phyloP scores from a whole-genome alignment of 1,140 invertebrate genomes.

The Colletes latitarsis region DNA sequence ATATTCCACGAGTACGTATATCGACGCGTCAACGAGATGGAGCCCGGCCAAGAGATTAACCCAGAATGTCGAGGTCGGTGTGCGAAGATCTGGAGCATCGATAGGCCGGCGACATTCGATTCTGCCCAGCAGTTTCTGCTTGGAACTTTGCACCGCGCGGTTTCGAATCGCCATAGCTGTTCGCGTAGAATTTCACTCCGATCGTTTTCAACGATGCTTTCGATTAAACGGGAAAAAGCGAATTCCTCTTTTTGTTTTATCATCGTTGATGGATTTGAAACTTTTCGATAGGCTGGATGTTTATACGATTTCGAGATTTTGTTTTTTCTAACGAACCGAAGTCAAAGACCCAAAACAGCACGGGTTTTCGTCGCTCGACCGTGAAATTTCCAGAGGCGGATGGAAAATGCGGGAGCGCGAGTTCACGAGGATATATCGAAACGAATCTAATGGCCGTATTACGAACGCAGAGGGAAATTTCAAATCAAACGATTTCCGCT shows the following conservation, averaged over 20 bases:
- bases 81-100: conserved; percentile 61
- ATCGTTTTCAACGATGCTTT: not conserved
- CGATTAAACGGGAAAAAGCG: not conserved
- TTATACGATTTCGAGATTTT: no score
- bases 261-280: not conserved
- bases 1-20: conserved; percentile 29
- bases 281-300: no score
- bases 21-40: conserved; percentile 50
- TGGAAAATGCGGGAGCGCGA: no score
- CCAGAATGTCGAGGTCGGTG: conserved; percentile 52
- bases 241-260: no score
- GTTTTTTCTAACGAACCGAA: no score
- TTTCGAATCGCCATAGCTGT: not conserved
- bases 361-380: not conserved
- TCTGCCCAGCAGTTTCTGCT: not conserved
- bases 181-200: not conserved
- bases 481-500: conserved; percentile 22
- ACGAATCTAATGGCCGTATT: not conserved
- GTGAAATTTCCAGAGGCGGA: not conserved
- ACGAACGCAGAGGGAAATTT: not conserved
- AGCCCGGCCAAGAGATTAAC: conserved; percentile 62
- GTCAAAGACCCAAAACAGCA: no score
- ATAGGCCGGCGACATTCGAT: conserved; percentile 58
- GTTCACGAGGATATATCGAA: not conserved
- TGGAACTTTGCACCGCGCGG: no score